Evolutionary conservation across 2,113 vertebrate species (phyloP).

Genomic region (Sisor rabdophorus): DNA sequence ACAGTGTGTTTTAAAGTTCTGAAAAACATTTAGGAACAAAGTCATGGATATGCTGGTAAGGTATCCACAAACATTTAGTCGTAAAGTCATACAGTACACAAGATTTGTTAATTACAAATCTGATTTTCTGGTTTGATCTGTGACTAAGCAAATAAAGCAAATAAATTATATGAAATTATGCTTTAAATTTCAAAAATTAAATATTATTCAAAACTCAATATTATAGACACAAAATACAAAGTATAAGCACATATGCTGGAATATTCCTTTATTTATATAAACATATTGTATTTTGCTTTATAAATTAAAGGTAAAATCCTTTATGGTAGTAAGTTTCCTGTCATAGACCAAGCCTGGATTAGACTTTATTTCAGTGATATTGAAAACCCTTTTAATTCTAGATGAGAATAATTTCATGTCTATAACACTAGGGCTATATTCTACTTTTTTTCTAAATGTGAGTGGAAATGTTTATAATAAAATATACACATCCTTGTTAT

Average conservation of each 20-base stretch:
- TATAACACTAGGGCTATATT: not conserved
- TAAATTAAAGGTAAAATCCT: not conserved
- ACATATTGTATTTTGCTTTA: not conserved
- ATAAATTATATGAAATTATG: not conserved
- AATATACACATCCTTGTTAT: slow-evolving; percentile 30
- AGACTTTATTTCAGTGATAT: slow-evolving; percentile 4
- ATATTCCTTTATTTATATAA: slow-evolving; percentile 7
- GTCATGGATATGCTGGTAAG: too few species aligned
- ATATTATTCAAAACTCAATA: not conserved
- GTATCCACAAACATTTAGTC: too few species aligned
- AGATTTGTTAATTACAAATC: too few species aligned
- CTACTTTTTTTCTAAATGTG: not conserved
- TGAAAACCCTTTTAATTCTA: slow-evolving; percentile 4
- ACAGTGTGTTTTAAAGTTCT: too few species aligned
- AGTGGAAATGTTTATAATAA: slow-evolving; percentile 15
- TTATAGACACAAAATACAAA: slow-evolving; percentile 4
- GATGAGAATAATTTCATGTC: not conserved
- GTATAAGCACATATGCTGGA: not conserved
- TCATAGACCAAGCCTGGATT: not conserved
- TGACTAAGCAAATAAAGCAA: not conserved
- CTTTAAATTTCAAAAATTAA: not conserved
- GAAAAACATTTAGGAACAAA: too few species aligned
- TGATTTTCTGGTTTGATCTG: not conserved
- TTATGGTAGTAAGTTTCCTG: not conserved
- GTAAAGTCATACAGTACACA: too few species aligned